A percentile compares a stretch with the other conserved stretches of the same genome.
These are phyloP conservation scores for Alaudala cheleensis DNA, from an alignment of 2,113 vertebrate genomes.

Conservation along the genomic window DNA sequence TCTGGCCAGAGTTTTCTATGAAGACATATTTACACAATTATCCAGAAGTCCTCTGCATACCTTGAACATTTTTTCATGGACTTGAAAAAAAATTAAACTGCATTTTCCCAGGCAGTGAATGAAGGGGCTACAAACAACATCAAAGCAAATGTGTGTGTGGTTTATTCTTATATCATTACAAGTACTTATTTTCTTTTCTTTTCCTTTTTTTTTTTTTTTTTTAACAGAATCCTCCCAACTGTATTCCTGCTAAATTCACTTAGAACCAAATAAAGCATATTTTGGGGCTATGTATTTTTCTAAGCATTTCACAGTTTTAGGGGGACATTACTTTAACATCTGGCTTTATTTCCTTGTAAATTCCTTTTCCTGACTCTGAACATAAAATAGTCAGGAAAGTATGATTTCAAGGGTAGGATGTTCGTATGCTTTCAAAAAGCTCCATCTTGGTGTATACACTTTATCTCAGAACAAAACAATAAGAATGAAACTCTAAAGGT, in stretches of 20 bases:
- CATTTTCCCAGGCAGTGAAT: constrained; percentile 18
- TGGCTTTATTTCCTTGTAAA: constrained; percentile 60
- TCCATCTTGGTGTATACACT: background rate
- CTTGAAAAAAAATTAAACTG: background rate
- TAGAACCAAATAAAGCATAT: background rate
- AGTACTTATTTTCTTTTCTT: background rate
- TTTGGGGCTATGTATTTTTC: background rate
- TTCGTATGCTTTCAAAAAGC: background rate
- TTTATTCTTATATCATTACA: background rate
- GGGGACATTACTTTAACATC: constrained; percentile 28
- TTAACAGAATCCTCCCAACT: background rate
- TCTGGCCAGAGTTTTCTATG: background rate
- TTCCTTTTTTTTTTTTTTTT: background rate
- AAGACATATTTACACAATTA: background rate
- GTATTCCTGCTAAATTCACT: background rate
- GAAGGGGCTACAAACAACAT: background rate
- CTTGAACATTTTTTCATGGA: constrained; percentile 5
- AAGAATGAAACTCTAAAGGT: background rate
- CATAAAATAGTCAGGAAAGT: constrained; percentile 24
- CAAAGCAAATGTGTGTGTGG: background rate
- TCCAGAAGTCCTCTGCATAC: background rate
- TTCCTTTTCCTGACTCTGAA: constrained; percentile 24
- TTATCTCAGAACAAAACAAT: background rate
- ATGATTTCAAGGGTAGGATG: background rate
- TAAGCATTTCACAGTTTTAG: constrained; percentile 33